phyloP scores from a whole-genome alignment of 2,797 vertebrate species.

The Platalea minor region DNA sequence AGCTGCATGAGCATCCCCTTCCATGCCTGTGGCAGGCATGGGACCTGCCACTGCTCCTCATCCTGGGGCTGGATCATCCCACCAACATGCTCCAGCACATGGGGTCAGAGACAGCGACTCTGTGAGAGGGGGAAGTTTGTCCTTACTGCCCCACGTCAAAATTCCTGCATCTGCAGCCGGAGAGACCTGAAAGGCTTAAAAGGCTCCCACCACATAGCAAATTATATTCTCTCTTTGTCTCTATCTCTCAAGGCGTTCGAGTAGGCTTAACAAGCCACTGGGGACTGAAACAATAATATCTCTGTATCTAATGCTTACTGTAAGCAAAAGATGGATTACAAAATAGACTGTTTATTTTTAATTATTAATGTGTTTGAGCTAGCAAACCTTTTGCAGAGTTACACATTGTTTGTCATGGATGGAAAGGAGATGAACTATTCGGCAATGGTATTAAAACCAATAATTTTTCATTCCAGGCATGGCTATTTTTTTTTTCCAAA shows the following conservation, averaged over 20 bases:
- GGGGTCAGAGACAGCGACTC: too few relatives aligned
- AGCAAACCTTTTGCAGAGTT: not conserved
- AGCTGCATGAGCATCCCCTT: not conserved
- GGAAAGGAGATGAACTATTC: constrained; percentile 1
- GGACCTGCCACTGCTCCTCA: not conserved
- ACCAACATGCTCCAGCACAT: accelerated
- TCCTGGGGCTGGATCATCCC: not conserved
- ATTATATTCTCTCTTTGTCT: not conserved
- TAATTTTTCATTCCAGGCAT: not conserved
- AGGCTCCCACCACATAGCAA: not conserved
- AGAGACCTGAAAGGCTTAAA: not conserved
- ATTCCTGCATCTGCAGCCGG: not conserved
- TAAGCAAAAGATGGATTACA: constrained; percentile 67
- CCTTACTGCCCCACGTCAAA: not conserved
- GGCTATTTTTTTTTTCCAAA: not conserved
- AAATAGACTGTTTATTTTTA: constrained; percentile 67
- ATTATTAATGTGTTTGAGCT: constrained; percentile 63
- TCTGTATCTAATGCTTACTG: constrained; percentile 65
- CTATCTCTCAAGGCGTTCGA: not conserved
- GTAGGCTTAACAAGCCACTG: constrained; percentile 52
- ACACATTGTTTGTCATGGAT: not conserved
- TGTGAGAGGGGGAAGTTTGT: not conserved
- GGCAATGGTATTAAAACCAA: not conserved
- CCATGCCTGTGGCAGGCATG: not conserved
- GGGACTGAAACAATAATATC: constrained; percentile 57